A percentile compares a stretch with the other conserved stretches of the same genome.
Evolutionary conservation across 2,113 vertebrate genomes (phyloP).

Genomic region (Xiphias gladius): DNA sequence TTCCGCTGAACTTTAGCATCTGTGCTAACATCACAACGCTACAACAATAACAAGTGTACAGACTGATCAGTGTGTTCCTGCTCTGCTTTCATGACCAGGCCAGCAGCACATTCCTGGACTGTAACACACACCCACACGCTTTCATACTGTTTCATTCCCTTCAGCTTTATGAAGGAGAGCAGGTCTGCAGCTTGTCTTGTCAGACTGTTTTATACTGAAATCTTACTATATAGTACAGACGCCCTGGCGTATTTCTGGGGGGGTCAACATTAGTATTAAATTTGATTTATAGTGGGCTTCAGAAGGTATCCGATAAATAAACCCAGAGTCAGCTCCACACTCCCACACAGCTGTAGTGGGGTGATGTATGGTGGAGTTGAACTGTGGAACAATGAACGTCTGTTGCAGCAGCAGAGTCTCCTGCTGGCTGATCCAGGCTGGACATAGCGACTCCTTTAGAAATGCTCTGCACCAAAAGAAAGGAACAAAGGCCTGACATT

Average conservation of each 20-base stretch:
- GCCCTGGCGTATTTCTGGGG: no score
- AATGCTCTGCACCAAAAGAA: no score
- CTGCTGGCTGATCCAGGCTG: background rate
- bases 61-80: slow-evolving; percentile 15
- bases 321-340: background rate
- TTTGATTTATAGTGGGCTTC: background rate
- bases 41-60: background rate
- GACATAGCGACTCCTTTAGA: background rate
- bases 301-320: background rate
- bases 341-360: no score
- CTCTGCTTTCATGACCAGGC: slow-evolving; percentile 41
- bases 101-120: slow-evolving; percentile 19
- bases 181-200: background rate
- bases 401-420: no score
- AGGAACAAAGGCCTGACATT: background rate
- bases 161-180: background rate
- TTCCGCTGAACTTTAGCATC: background rate
- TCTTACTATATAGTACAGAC: no score
- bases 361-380: background rate
- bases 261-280: background rate
- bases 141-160: background rate
- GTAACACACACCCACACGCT: background rate
- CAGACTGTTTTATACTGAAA: background rate
- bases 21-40: background rate
- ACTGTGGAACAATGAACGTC: no score